Evolutionary conservation across 2,113 vertebrate genomes (phyloP).

Genomic region (Nerophis ophidion): DNA sequence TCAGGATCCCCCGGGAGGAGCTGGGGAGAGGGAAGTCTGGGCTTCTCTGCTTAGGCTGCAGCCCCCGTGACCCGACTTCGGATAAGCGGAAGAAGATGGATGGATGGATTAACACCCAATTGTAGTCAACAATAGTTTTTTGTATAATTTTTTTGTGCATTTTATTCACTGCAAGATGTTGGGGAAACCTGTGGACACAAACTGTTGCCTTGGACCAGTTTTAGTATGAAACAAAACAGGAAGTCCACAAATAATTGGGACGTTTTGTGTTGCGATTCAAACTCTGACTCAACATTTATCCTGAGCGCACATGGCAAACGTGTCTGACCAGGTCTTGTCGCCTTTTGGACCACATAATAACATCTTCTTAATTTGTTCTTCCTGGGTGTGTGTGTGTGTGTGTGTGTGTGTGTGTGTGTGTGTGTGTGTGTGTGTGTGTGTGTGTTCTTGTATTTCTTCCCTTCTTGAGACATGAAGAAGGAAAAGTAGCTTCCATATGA

Average conservation of each 20-base stretch:
- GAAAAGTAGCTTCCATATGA: too few species aligned
- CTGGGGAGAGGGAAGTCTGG: too few species aligned
- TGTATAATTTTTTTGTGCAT: conserved; percentile 45
- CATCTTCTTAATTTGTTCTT: conserved; percentile 9
- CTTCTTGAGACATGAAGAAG: too few species aligned
- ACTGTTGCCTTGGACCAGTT: conserved; percentile 68
- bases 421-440: too few species aligned
- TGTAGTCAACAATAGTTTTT: conserved; percentile 44
- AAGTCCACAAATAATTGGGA: conserved; percentile 18
- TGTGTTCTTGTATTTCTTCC: too few species aligned
- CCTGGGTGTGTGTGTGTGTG: neutral
- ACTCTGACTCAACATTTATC: neutral
- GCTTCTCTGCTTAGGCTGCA: too few species aligned
- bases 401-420: too few species aligned
- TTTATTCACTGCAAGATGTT: conserved; percentile 59
- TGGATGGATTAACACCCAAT: too few species aligned
- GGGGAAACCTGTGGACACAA: conserved; percentile 53
- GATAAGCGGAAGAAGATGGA: too few species aligned
- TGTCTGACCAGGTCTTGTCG: too few species aligned
- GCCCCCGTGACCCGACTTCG: too few species aligned
- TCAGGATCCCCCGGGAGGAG: too few species aligned
- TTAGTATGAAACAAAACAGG: conserved; percentile 74
- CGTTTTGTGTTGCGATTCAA: neutral
- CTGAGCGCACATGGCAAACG: conserved; percentile 44
- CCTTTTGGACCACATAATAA: conserved; percentile 47